Percentiles rank a stretch among this genome's conserved stretches.
Conservation (phyloP, 2,888 invertebrate genomes). For the Tachina fera region DNA sequence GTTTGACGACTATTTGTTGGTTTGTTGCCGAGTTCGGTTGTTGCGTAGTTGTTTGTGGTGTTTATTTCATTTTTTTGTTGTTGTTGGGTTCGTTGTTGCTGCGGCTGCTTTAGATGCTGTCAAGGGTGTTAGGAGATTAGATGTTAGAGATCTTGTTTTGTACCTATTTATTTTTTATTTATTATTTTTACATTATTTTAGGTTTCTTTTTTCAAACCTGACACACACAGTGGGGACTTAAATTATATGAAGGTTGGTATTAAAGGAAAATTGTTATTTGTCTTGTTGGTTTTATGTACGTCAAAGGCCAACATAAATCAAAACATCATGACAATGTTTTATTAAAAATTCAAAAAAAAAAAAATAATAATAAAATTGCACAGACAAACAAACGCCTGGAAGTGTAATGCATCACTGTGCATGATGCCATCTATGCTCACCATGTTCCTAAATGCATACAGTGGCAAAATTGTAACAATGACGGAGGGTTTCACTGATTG, state of each 20-base stretch:
- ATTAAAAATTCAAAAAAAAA: background rate
- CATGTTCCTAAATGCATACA: too few relatives aligned
- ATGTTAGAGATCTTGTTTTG: constrained; percentile 49
- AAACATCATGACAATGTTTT: background rate
- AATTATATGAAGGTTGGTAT: background rate
- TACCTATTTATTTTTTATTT: background rate
- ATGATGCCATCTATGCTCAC: too few relatives aligned
- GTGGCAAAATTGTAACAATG: too few relatives aligned
- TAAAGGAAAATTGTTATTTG: background rate
- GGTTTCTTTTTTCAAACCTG: constrained; percentile 19
- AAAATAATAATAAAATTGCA: too few relatives aligned
- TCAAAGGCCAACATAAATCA: background rate
- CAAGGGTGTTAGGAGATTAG: constrained; percentile 65
- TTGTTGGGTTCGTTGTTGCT: constrained; percentile 1
- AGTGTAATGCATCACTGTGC: too few relatives aligned
- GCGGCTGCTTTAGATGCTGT: constrained; percentile 44
- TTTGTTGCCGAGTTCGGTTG: constrained; percentile 27
- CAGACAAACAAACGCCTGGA: too few relatives aligned
- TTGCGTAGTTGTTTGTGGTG: constrained; percentile 27
- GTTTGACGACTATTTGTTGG: constrained; percentile 11
- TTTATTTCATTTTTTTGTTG: constrained; percentile 20
- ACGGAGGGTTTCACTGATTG: too few relatives aligned
- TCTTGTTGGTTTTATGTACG: background rate
- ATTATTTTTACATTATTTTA: background rate
- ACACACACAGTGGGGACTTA: constrained; percentile 11